Conservation (phyloP, 2,888 invertebrate genomes). For the Gisinianus flammeolus region DNA sequence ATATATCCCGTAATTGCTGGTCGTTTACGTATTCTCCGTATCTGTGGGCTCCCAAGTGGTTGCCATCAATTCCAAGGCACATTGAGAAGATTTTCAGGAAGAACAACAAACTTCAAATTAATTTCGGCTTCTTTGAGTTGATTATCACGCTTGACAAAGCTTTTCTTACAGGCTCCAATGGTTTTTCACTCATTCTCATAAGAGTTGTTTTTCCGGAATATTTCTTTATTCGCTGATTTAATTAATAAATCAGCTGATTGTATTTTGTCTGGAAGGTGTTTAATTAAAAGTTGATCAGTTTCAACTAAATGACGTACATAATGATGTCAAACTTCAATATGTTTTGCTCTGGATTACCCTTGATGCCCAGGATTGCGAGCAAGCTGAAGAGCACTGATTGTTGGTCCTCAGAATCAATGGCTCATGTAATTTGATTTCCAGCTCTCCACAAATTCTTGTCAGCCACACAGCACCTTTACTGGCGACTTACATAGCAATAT, state of each 20-base stretch:
- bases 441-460: constrained; percentile 4
- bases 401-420: background rate
- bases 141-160: constrained; percentile 6
- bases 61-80: background rate
- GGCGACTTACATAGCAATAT: constrained; percentile 45
- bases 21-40: background rate
- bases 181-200: background rate
- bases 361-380: background rate
- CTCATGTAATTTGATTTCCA: constrained; percentile 10
- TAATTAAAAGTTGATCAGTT: background rate
- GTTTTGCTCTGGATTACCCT: background rate
- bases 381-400: background rate
- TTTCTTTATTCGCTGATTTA: background rate
- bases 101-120: background rate
- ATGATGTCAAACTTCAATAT: background rate
- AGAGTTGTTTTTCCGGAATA: background rate
- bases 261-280: background rate
- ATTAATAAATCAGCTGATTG: background rate
- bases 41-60: background rate
- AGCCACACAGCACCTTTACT: constrained; percentile 33
- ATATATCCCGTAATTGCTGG: background rate
- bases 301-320: background rate
- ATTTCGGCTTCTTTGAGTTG: background rate
- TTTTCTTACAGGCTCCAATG: background rate
- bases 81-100: background rate